Evolutionary conservation across 2,113 vertebrate genomes (phyloP), one percentile per base, ranked within the genome.

Genomic region (Leuciscus idus): DNA sequence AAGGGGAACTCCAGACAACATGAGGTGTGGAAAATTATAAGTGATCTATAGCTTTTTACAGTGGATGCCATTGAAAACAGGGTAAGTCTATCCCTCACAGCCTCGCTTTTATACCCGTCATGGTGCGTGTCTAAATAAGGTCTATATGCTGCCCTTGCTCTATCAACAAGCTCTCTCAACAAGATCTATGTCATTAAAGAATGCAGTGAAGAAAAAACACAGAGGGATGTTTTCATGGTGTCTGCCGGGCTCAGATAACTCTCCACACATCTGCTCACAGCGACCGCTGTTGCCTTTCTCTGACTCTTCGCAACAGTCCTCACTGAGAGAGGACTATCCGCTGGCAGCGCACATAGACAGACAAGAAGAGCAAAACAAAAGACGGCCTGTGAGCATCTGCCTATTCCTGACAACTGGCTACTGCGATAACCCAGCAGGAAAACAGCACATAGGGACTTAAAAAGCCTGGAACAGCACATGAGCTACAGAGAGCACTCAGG

Each of bases 381-480:
- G 33, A 72, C 10, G 46, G 79, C 11, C 10, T n/a, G 30, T 78
- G 15, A 83, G 76, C 39, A 13, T 55, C 39, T 83, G 84, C 36
- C 50, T 66, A 61, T 80, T n/a, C 77, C 77, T 52, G 64, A 70
- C 30, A 73, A 52, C 68, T 81, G 87, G 77, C 72, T 64, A 70
- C 78, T 70, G 84, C 70, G 87, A 88, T 83, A 85, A 78, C 74
- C 62, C 46, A 76, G 79, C 21, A 68, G 50, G 36, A 39, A 83
- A 64, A 72, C 39, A 78, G 26, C 61, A 50, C 19, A 23, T 50
- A 33, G n/a, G 59, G 9, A 66, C 61, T 61, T 83, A 72, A 84
- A 57, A 46, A 50, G n/a, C 7, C 30, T 59, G 2, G 62, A 48
- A 81, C 33, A 2, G 33, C 12, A 26, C 3, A 39, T 1, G 8